Evolutionary conservation across 2,888 invertebrate species (phyloP).

Genomic region (Acleris emargana): DNA sequence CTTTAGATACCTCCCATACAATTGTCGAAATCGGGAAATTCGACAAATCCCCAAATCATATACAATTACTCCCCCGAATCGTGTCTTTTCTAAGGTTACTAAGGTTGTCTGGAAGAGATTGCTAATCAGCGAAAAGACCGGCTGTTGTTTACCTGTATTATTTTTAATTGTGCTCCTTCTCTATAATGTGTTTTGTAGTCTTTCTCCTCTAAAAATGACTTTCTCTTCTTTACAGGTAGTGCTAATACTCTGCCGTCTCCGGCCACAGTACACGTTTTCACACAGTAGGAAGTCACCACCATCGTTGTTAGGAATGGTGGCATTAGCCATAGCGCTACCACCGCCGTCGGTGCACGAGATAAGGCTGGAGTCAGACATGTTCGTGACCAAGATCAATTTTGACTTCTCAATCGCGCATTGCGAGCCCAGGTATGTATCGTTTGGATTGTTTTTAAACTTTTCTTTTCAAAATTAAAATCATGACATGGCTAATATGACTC

Average conservation of each 20-base stretch:
- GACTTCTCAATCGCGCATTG: conserved; percentile 98
- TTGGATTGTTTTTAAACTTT: conserved; percentile 9
- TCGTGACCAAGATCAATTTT: conserved; percentile 97
- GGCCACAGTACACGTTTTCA: conserved; percentile 96
- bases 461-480: too few relatives aligned
- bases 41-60: neutral
- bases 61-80: neutral
- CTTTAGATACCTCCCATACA: neutral
- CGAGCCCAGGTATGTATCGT: conserved; percentile 92
- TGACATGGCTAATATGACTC: too few relatives aligned
- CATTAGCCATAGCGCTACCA: conserved; percentile 96
- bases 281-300: conserved; percentile 94
- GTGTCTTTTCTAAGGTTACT: too few relatives aligned
- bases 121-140: too few relatives aligned
- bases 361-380: conserved; percentile 96
- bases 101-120: too few relatives aligned
- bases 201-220: neutral
- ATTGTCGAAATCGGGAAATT: neutral
- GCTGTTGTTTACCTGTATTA: too few relatives aligned
- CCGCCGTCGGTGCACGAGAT: conserved; percentile 99
- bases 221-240: conserved; percentile 90
- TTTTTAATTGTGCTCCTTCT: too few relatives aligned
- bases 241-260: conserved; percentile 93
- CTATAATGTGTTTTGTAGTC: too few relatives aligned
- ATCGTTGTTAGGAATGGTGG: conserved; percentile 96